Conservation (phyloP, 1,140 invertebrate genomes). For the Sarcophaga bullata region DNA sequence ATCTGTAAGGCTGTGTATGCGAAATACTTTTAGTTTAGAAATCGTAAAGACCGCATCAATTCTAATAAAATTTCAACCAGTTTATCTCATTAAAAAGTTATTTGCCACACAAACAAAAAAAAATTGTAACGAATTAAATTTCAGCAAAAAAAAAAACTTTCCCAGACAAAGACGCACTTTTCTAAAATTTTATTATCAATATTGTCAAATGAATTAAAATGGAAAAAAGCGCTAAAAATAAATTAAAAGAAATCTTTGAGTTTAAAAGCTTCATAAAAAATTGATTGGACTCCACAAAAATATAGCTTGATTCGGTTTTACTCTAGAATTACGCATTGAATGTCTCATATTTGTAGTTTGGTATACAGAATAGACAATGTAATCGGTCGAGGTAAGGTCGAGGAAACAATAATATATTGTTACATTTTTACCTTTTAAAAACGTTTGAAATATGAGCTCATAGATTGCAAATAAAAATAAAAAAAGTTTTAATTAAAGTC, state of each 20-base stretch:
- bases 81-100: conserved; percentile 40
- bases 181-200: background rate
- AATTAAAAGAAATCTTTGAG: background rate
- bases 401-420: no score
- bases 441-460: no score
- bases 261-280: background rate
- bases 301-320: no score
- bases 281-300: no score
- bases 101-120: conserved; percentile 18
- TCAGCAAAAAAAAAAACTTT: background rate
- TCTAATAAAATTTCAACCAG: conserved; percentile 14
- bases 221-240: background rate
- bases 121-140: background rate
- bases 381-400: no score
- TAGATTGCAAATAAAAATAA: no score
- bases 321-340: no score
- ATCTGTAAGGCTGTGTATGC: background rate
- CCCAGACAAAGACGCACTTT: background rate
- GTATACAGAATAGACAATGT: no score
- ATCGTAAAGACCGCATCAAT: conserved; percentile 26
- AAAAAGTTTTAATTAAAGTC: no score
- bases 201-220: background rate
- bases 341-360: no score
- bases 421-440: no score
- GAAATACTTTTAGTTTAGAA: conserved; percentile 25